Base-by-base conservation (phyloP, 2,888 invertebrate genomes). In the Heliconius aoede region DNA sequence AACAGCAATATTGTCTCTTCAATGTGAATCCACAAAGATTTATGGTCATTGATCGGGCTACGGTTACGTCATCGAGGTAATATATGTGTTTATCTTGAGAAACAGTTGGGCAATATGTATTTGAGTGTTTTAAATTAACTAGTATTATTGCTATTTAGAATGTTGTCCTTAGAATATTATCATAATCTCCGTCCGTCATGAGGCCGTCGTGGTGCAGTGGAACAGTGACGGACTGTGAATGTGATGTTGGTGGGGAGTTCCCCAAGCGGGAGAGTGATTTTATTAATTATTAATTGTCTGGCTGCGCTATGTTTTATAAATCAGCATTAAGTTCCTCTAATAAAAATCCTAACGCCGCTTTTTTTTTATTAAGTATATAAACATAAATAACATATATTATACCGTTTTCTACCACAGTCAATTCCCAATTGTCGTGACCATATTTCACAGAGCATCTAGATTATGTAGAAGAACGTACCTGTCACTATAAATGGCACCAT, bases 11-110 rank as follows among this genome's bases (percentile, higher is more conserved):
- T 86, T 91, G 90, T 91, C 90, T 89, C 89, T 84, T 87, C 87
- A 86, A 89, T 90, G 90, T 90, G 86, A 91, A 89, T 90, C 86
- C 84, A 81, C 83, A 68, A 88, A 88, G 91, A 91, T 91, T 91
- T 91, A 91, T 89, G 81, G 85, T 84, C 82, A 86, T 87, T 88
- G 90, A 90, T 90, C 87, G 87, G 88, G 84, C 87, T 87, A 83
- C 83, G 83, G 82, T 91, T 90, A 89, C 89, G 88, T 89, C 88
- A 90, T 85, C 81, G 82, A 82, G 86, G 86, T 88, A 88, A 89
- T 90, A 85, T 89, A 89, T 90, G 85, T 89, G 86, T 88, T 87
- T 87, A 88, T 86, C 9, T 36, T 36, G 8, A 86, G 89, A 88
- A 89, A 88, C 85, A 64, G 84, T 90, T 90, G 87, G 84, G 86